Evolutionary conservation across 2,113 vertebrate species (phyloP).

Genomic region (Protobothrops flavoviridis): DNA sequence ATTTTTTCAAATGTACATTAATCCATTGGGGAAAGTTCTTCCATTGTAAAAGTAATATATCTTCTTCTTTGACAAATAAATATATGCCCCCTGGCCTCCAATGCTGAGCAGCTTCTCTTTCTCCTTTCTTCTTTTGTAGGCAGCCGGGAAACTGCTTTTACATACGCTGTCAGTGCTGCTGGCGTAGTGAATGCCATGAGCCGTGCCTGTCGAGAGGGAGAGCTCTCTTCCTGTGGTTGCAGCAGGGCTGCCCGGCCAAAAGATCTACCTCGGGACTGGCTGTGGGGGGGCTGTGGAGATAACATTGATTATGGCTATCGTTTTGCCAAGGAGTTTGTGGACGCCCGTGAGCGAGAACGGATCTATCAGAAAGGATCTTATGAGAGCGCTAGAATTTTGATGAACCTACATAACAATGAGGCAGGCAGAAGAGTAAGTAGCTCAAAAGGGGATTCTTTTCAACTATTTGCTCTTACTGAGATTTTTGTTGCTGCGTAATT

Average conservation of each 20-base stretch:
- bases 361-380: constrained; percentile 87
- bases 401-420: constrained; percentile 98
- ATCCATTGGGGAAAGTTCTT: background rate
- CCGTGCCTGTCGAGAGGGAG: constrained; percentile 93
- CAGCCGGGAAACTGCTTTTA: constrained; percentile 96
- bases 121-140: constrained; percentile 69
- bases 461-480: rapidly evolving
- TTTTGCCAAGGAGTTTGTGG: constrained; percentile 97
- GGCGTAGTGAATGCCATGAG: constrained; percentile 97
- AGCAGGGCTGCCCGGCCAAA: constrained; percentile 90
- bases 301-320: constrained; percentile 96
- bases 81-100: background rate
- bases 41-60: background rate
- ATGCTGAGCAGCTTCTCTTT: background rate
- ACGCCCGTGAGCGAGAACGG: constrained; percentile 92
- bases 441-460: rapidly evolving
- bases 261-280: constrained; percentile 95
- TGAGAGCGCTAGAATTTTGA: constrained; percentile 86
- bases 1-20: constrained; percentile 33
- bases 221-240: constrained; percentile 95
- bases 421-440: constrained; percentile 89
- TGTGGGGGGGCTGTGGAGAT: constrained; percentile 98
- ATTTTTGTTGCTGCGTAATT: background rate
- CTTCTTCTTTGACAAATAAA: background rate
- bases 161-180: constrained; percentile 91